Conservation (phyloP, 2,888 invertebrate species). For the Euproctis similis region DNA sequence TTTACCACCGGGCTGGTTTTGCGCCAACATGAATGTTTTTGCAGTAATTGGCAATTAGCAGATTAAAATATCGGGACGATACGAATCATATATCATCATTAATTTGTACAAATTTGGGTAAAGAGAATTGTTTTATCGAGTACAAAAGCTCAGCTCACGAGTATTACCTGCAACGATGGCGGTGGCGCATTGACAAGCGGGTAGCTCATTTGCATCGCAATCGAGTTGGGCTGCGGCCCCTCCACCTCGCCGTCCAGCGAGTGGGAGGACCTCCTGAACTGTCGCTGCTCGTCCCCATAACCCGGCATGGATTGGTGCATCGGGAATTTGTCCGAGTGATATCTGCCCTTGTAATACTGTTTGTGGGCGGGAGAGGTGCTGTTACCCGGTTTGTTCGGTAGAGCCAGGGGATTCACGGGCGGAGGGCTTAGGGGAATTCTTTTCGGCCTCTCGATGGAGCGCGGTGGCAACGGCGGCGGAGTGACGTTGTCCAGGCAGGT, state of each 20-base stretch:
- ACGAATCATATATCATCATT: too few relatives aligned
- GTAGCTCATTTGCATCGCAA: slow-evolving; percentile 79
- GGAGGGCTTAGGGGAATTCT: slow-evolving; percentile 36
- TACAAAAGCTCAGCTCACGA: slow-evolving; percentile 1
- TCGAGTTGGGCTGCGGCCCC: slow-evolving; percentile 74
- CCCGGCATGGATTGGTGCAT: slow-evolving; percentile 54
- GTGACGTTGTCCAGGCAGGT: slow-evolving; percentile 59
- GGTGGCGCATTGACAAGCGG: slow-evolving; percentile 77
- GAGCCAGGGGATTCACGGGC: slow-evolving; percentile 37
- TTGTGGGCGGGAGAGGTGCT: slow-evolving; percentile 27
- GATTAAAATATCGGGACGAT: too few relatives aligned
- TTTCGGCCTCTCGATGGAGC: slow-evolving; percentile 46
- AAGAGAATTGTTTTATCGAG: too few relatives aligned
- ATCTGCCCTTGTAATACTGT: slow-evolving; percentile 35
- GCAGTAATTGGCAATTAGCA: too few relatives aligned
- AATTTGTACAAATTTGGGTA: too few relatives aligned
- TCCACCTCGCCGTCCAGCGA: slow-evolving; percentile 60
- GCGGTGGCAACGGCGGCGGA: slow-evolving; percentile 55
- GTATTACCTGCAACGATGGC: slow-evolving; percentile 60
- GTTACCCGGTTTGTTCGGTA: slow-evolving; percentile 30
- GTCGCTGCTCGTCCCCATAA: slow-evolving; percentile 34
- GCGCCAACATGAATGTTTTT: too few relatives aligned
- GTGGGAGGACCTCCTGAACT: slow-evolving; percentile 50
- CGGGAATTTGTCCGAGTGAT: slow-evolving; percentile 27
- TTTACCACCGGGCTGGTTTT: too few relatives aligned